Evolutionary conservation across 2,113 vertebrate species (phyloP), one percentile per base, ranked within the genome.

Genomic region (Oenanthe oenanthe): DNA sequence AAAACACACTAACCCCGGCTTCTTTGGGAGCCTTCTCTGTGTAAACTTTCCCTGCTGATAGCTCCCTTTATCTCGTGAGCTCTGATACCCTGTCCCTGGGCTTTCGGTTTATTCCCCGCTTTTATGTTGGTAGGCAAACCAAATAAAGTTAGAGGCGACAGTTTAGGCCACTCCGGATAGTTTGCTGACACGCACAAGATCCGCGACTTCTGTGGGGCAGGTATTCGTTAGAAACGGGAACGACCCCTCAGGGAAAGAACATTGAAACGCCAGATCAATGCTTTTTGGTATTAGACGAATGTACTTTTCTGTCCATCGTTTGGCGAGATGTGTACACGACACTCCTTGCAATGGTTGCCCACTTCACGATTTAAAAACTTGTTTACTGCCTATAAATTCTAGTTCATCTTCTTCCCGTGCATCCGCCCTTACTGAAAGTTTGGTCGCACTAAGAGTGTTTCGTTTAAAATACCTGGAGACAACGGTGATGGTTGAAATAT

Each of bases 11-110:
- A 31, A 75, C 91, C 76, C 15, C 14, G 72, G 80, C 73, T 78
- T 62, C 93, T 60, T 32, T 32, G 77, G 85, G 56, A 92, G 82
- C 25, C 77, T 85, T 51, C 75, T 51, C 70, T 61, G 65, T 73
- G 88, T 71, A 74, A 96, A 96, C 94, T 95, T 96, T 77, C 83
- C 84, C 85, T 38, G 84, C 88, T 34, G 93, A 77, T 78, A 80
- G 65, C 79, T 86, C 43, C 15, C 84, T 70, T 75, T 81, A 95
- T 91, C 92, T 71, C 67, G 6, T 6, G 85, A 75, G 17, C 10
- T 28, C 79, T 11, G 73, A 72, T 82, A 71, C 58, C 38, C 51
- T 8, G 48, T 45, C 76, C 63, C 81, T 12, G 48, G 34, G 76
- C 36, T 89, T 60, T 47, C n/a, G 22, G 78, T 58, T 89, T 54